A percentile compares a stretch with the other conserved stretches of the same genome.
Evolutionary conservation across 2,113 vertebrate species (phyloP).

Genomic region (Asarcornis scutulata): DNA sequence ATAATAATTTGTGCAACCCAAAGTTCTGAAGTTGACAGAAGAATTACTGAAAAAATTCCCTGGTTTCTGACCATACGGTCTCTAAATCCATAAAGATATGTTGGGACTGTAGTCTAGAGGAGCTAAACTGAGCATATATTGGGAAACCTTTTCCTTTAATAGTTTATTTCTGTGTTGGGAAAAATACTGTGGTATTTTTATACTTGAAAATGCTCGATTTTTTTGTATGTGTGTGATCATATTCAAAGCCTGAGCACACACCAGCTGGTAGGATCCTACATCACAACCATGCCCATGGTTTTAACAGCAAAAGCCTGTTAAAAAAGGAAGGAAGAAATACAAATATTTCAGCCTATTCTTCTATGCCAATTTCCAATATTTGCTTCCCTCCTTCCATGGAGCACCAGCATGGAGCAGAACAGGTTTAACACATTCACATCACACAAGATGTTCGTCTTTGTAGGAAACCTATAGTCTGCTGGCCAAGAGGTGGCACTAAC

Average conservation of each 20-base stretch:
- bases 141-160: background rate
- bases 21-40: background rate
- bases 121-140: background rate
- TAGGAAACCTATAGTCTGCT: background rate
- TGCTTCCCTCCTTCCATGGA: background rate
- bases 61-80: background rate
- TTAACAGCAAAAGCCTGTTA: background rate
- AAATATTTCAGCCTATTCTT: background rate
- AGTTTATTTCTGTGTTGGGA: background rate
- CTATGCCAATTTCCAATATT: background rate
- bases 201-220: background rate
- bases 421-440: background rate
- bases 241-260: background rate
- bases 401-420: background rate
- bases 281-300: background rate
- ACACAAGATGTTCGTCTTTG: background rate
- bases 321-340: background rate
- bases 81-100: background rate
- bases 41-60: background rate
- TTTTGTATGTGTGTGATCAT: background rate
- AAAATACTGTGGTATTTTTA: background rate
- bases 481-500: slow-evolving; percentile 62
- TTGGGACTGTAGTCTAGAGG: background rate
- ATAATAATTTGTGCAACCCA: background rate
- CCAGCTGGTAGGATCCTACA: background rate